These are phyloP conservation scores for Cichladusa arquata DNA, from an alignment of 2,113 vertebrate genomes.

Conservation along the genomic window DNA sequence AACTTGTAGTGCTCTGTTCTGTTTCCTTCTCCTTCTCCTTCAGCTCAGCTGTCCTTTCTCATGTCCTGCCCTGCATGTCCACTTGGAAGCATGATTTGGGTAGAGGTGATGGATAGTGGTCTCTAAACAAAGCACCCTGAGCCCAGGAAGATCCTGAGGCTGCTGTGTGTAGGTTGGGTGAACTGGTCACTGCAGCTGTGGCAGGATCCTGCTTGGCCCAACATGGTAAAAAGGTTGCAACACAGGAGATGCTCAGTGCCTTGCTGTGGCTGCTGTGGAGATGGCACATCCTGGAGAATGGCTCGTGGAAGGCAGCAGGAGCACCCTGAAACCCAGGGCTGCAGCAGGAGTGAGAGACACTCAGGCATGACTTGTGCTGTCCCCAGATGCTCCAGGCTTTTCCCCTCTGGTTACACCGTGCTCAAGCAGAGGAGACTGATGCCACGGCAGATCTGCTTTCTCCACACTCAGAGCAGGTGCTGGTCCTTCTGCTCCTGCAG, in stretches of 20 bases:
- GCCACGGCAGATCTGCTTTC: not conserved
- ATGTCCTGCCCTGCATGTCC: not conserved
- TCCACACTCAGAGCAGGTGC: not conserved
- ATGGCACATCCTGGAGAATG: no score
- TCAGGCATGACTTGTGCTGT: not conserved
- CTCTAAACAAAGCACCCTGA: not conserved
- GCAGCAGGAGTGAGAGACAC: not conserved
- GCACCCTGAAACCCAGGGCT: not conserved
- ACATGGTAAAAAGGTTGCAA: not conserved
- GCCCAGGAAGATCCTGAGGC: not conserved
- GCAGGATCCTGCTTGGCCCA: not conserved
- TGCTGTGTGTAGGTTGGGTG: fast-evolving
- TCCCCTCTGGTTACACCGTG: fast-evolving
- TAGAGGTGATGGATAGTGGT: not conserved
- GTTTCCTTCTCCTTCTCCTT: not conserved
- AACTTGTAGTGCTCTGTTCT: not conserved
- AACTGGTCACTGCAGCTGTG: not conserved
- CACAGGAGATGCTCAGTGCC: not conserved
- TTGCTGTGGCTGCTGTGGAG: not conserved
- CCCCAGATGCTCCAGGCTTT: not conserved
- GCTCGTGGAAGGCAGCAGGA: not conserved
- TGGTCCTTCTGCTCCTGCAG: not conserved
- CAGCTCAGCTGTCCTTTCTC: not conserved
- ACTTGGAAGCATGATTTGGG: not conserved
- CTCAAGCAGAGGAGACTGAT: not conserved